Evolutionary conservation across 2,888 invertebrate genomes (phyloP).

Genomic region (Eueremaeus valkanovi): DNA sequence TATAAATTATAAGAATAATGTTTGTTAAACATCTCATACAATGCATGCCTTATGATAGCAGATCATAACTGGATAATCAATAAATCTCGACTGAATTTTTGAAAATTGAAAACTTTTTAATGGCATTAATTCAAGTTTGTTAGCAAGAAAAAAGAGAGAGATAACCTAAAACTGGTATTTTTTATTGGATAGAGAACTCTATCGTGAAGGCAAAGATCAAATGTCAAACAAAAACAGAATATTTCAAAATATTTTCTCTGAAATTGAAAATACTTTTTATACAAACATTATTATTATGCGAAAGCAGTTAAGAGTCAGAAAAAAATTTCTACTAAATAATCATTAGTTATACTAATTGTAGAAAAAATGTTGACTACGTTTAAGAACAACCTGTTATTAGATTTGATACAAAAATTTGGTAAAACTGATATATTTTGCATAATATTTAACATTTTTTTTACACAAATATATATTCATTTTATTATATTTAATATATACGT

Average conservation of each 20-base stretch:
- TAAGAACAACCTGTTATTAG: constrained; percentile 25
- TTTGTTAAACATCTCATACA: too few relatives aligned
- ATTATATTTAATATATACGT: not conserved
- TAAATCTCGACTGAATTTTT: too few relatives aligned
- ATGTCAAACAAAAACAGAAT: too few relatives aligned
- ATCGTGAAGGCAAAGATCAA: too few relatives aligned
- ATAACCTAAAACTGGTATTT: too few relatives aligned
- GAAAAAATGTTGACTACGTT: constrained; percentile 17
- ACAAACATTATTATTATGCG: constrained; percentile 5
- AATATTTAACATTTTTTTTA: not conserved
- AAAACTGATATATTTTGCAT: not conserved
- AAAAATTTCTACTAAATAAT: constrained; percentile 3
- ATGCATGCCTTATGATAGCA: too few relatives aligned
- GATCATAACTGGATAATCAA: too few relatives aligned
- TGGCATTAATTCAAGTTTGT: too few relatives aligned
- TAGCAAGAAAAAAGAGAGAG: too few relatives aligned
- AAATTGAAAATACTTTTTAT: not conserved
- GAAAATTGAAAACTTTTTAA: too few relatives aligned
- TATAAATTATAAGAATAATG: too few relatives aligned
- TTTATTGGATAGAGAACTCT: too few relatives aligned
- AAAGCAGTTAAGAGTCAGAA: not conserved
- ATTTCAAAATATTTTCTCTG: not conserved
- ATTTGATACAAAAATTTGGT: not conserved
- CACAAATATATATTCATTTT: not conserved
- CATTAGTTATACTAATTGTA: constrained; percentile 15